Percentiles rank a stretch among this genome's conserved stretches.
Evolutionary conservation across 2,888 invertebrate genomes (phyloP).

Genomic region (Gymnocheta viridis): DNA sequence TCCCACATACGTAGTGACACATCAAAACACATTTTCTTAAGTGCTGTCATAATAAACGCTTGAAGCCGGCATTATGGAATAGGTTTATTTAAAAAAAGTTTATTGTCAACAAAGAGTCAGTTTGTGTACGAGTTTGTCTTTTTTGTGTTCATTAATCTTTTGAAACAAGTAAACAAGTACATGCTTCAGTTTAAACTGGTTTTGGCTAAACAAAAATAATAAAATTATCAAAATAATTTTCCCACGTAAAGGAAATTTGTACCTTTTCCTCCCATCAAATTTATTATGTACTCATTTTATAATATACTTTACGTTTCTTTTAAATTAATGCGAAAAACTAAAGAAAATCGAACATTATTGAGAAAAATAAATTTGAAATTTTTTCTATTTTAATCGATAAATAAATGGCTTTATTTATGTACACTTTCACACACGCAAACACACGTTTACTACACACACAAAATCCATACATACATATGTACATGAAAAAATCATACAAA

Average conservation of each 20-base stretch:
- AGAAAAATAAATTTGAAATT: conserved; percentile 55
- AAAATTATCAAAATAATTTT: conserved; percentile 39
- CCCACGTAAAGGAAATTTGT: conserved; percentile 46
- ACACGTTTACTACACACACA: neutral
- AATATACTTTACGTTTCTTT: neutral
- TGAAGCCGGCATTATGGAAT: conserved; percentile 6
- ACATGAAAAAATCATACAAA: neutral
- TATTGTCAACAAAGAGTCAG: neutral
- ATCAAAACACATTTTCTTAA: conserved; percentile 9
- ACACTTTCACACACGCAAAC: neutral
- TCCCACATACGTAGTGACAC: neutral
- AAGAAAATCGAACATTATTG: conserved; percentile 2
- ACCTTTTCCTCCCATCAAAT: neutral
- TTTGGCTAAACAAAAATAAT: neutral
- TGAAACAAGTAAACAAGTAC: neutral
- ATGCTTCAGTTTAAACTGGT: conserved; percentile 6
- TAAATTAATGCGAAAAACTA: conserved; percentile 12
- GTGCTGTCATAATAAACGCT: conserved; percentile 12
- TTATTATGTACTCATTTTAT: neutral
- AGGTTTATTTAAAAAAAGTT: neutral
- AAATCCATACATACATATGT: neutral
- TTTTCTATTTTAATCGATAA: conserved; percentile 60
- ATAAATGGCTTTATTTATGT: conserved; percentile 56
- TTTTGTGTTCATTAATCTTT: neutral
- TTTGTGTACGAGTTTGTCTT: neutral